Evolutionary conservation across 1,140 invertebrate genomes (phyloP), one percentile per base, ranked within the genome.

Genomic region (Wasmannia auropunctata): DNA sequence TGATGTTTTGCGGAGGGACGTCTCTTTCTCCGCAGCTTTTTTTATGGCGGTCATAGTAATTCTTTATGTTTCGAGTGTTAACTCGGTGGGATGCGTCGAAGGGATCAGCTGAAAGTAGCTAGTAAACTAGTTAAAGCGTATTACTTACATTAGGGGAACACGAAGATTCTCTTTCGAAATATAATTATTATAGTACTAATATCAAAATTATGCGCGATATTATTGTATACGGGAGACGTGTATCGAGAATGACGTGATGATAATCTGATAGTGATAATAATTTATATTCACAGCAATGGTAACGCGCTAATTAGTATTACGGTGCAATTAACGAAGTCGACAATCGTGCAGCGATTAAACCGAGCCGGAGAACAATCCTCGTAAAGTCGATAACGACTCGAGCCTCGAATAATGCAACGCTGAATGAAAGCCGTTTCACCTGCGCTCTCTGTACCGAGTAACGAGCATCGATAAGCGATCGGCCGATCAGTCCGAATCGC

Each of bases 391-490:
- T 74, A 83, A 83, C 79, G 79, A 83, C 54, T 83, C 37, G 79
- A 83, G 77, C 63, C 40, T 69, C 16, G 77, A 51, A 74, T 83
- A 83, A 58, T 60, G 79, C 67, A 74, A 83, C 37, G 65, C n/a
- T 81, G 79, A 83, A 83, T 83, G 79, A 83, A 83, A 83, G 79
- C 31, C 67, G 67, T 40, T 83, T 46, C 84, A 85, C 69, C 84
- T 85, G 75, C 84, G 37, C 51, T 63, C 51, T 63, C 77, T 40
- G 49, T 54, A 56, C 34, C 60, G 74, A 69, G 62, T 86, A 86
- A 86, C 84, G 75, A 86, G 84, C 49, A 58, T 49, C 84, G 84
- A 86, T 86, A 80, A 79, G 84, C 63, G 22, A 85, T 83, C 58
- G 31, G n/a, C 46, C 58, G 79, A 86, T 85, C 40, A 28, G 37